phyloP scores from a whole-genome alignment of 2,113 vertebrate genomes.

The Acanthochromis polyacanthus region DNA sequence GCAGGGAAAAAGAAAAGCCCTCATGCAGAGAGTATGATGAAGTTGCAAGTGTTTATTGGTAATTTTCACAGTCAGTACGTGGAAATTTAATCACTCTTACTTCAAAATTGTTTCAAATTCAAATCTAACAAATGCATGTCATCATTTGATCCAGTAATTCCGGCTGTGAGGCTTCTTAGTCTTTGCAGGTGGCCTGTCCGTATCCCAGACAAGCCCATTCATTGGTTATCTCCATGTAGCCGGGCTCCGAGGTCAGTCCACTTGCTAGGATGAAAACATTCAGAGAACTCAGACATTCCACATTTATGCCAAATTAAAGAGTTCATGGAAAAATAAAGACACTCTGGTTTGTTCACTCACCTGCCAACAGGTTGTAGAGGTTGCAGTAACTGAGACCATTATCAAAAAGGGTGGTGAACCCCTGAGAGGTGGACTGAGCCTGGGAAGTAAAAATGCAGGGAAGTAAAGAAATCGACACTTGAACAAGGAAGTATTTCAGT shows the following conservation, averaged over 20 bases:
- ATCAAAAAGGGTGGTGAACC: slow-evolving; percentile 54
- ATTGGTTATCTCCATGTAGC: slow-evolving; percentile 67
- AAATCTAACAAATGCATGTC: too few relatives aligned
- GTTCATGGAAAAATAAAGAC: neutral
- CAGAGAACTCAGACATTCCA: too few relatives aligned
- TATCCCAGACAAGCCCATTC: slow-evolving; percentile 58
- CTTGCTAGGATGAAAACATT: slow-evolving; percentile 41
- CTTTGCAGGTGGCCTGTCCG: slow-evolving; percentile 27
- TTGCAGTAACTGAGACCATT: slow-evolving; percentile 63
- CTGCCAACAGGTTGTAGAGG: slow-evolving; percentile 52
- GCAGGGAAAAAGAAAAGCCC: too few relatives aligned
- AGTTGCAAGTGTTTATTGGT: too few relatives aligned
- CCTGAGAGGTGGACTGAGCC: slow-evolving; percentile 44
- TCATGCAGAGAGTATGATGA: too few relatives aligned
- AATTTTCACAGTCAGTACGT: too few relatives aligned
- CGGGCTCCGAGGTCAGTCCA: slow-evolving; percentile 38
- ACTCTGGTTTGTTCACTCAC: slow-evolving; percentile 11
- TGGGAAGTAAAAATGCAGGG: neutral
- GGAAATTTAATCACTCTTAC: too few relatives aligned
- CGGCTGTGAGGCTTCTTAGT: neutral
- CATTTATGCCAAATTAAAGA: neutral
- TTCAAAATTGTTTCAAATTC: too few relatives aligned
- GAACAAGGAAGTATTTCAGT: too few relatives aligned
- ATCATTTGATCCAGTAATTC: too few relatives aligned
- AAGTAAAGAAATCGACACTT: too few relatives aligned